Evolutionary conservation across 2,888 invertebrate genomes (phyloP).

Genomic region (Pollenia labialis): DNA sequence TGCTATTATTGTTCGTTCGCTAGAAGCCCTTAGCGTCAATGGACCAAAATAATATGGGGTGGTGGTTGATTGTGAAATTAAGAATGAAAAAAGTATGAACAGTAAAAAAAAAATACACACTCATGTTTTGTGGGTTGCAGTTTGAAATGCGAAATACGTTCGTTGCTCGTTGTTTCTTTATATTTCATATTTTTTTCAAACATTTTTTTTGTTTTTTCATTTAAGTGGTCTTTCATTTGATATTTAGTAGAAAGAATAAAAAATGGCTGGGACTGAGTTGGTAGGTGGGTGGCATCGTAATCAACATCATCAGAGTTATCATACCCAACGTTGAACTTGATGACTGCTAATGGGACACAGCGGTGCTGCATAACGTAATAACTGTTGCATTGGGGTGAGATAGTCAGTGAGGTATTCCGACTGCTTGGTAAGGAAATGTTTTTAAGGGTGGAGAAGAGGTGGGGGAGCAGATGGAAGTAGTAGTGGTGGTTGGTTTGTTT

Average conservation of each 20-base stretch:
- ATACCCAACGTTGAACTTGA: slow-evolving; percentile 60
- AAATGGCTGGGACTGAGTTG: slow-evolving; percentile 29
- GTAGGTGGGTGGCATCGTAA: slow-evolving; percentile 51
- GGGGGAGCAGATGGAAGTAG: slow-evolving; percentile 2
- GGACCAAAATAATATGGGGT: slow-evolving; percentile 81
- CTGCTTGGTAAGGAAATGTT: slow-evolving; percentile 29
- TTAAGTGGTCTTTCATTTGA: slow-evolving; percentile 80
- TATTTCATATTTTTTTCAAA: slow-evolving; percentile 11
- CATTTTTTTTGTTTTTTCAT: slow-evolving; percentile 65
- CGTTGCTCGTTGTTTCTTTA: slow-evolving; percentile 74
- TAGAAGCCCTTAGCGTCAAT: slow-evolving; percentile 81
- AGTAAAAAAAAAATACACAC: slow-evolving; percentile 57
- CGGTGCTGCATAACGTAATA: slow-evolving; percentile 50
- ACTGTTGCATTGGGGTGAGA: neutral
- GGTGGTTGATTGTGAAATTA: slow-evolving; percentile 70
- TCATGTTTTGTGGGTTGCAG: slow-evolving; percentile 75
- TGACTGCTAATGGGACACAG: slow-evolving; percentile 72
- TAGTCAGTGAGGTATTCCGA: slow-evolving; percentile 18
- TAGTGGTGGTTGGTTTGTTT: slow-evolving; percentile 65
- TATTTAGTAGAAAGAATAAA: slow-evolving; percentile 34
- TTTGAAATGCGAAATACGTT: slow-evolving; percentile 77
- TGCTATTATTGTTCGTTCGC: slow-evolving; percentile 66
- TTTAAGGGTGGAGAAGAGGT: neutral
- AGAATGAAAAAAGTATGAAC: slow-evolving; percentile 49
- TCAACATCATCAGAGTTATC: slow-evolving; percentile 30